Percentiles rank a stretch among this genome's conserved stretches.
Conservation (phyloP, 2,797 vertebrate genomes). For the Enteromius anoplus region DNA sequence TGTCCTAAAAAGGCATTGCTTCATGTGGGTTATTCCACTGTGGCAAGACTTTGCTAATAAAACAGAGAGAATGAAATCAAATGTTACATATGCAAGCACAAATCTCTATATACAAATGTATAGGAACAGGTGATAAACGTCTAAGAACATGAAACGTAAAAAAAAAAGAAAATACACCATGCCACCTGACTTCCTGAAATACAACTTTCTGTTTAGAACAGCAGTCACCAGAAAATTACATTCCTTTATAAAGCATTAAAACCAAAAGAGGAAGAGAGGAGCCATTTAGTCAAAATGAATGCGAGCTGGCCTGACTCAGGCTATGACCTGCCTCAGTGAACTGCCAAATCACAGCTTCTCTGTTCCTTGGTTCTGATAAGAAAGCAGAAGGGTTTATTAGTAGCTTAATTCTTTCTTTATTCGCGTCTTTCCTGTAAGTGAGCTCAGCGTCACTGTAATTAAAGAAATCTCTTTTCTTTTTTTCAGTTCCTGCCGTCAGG, state of each 20-base stretch:
- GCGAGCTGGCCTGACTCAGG: slow-evolving; percentile 39
- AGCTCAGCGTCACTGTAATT: slow-evolving; percentile 54
- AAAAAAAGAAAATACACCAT: background rate
- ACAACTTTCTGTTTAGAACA: background rate
- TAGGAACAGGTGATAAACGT: background rate
- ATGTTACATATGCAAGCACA: background rate
- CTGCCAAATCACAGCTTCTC: slow-evolving; percentile 57
- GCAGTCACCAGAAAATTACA: slow-evolving; percentile 21
- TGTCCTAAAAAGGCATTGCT: slow-evolving; percentile 12
- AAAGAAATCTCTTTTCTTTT: slow-evolving; percentile 24
- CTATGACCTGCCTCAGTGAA: slow-evolving; percentile 27
- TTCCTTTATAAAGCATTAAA: slow-evolving; percentile 25
- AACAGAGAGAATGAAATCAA: slow-evolving; percentile 25
- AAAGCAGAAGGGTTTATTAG: slow-evolving; percentile 71
- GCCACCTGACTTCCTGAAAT: slow-evolving; percentile 1
- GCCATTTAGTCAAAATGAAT: slow-evolving; percentile 27
- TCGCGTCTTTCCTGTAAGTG: slow-evolving; percentile 71
- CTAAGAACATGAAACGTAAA: background rate
- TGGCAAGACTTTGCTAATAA: slow-evolving; percentile 30
- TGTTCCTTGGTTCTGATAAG: slow-evolving; percentile 54
- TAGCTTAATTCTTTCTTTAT: slow-evolving; percentile 61
- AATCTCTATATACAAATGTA: background rate
- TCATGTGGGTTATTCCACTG: slow-evolving; percentile 48
- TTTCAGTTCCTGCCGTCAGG: slow-evolving; percentile 5
- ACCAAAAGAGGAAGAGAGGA: slow-evolving; percentile 48